Percentiles rank a stretch among this genome's conserved stretches.
Evolutionary conservation across 2,888 invertebrate genomes (phyloP).

Genomic region (Andrena praecox): DNA sequence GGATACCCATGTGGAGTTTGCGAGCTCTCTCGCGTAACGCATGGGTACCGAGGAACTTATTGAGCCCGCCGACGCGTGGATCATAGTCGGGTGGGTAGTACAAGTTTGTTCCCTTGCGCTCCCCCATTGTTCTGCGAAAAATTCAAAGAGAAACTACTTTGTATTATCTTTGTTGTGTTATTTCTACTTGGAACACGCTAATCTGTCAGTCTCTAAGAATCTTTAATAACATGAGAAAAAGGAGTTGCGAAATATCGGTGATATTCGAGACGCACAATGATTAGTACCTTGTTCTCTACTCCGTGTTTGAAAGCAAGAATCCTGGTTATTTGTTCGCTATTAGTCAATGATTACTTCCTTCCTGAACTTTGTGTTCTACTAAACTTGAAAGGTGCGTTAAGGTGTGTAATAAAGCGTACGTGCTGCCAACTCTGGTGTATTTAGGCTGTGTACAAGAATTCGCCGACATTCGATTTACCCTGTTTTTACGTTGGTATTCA

Average conservation of each 20-base stretch:
- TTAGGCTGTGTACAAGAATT: no score
- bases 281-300: slow-evolving; percentile 23
- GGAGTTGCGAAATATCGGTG: not conserved
- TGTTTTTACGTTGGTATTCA: no score
- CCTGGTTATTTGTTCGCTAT: not conserved
- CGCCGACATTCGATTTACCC: no score
- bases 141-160: not conserved
- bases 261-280: not conserved
- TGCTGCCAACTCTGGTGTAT: no score
- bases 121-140: slow-evolving; percentile 90
- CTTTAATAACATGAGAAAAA: not conserved
- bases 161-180: no score
- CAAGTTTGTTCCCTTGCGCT: slow-evolving; percentile 98
- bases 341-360: no score
- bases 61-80: slow-evolving; percentile 96
- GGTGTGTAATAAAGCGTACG: no score
- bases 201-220: not conserved
- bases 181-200: not conserved
- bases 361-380: no score
- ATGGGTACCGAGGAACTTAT: slow-evolving; percentile 97
- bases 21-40: slow-evolving; percentile 97
- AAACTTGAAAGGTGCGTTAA: no score
- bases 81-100: slow-evolving; percentile 99
- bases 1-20: slow-evolving; percentile 97
- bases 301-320: not conserved